Percentiles rank a stretch among this genome's conserved stretches.
These are phyloP conservation scores for Dryoscopus gambensis DNA, from an alignment of 2,113 vertebrate species.

Conservation along the genomic window DNA sequence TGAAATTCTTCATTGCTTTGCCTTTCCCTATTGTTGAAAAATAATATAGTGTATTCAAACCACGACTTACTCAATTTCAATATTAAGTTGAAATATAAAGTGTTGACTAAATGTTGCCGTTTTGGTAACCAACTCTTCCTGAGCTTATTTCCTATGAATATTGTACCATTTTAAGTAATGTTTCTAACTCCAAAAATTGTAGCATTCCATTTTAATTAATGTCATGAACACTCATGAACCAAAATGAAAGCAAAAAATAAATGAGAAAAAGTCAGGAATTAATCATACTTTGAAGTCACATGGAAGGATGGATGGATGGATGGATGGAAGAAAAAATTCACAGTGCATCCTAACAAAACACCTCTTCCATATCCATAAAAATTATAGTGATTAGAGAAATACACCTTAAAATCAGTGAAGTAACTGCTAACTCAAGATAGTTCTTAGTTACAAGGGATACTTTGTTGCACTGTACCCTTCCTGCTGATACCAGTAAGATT, in stretches of 20 bases:
- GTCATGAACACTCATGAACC: background rate
- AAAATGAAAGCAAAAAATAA: background rate
- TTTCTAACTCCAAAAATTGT: background rate
- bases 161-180: background rate
- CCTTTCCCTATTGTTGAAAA: background rate
- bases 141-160: background rate
- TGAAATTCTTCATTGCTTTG: background rate
- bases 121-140: background rate
- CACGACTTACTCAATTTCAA: background rate
- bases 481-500: background rate
- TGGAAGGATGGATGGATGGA: background rate
- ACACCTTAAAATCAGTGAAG: background rate
- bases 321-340: background rate
- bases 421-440: background rate
- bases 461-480: background rate
- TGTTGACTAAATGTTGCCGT: background rate
- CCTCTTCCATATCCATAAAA: background rate
- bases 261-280: background rate
- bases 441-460: background rate
- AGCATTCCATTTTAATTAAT: background rate
- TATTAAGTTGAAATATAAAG: background rate
- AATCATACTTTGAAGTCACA: background rate
- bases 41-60: background rate
- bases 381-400: background rate
- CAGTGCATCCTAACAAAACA: background rate